phyloP scores from a whole-genome alignment of 2,888 invertebrate species.

The Noctua comes region DNA sequence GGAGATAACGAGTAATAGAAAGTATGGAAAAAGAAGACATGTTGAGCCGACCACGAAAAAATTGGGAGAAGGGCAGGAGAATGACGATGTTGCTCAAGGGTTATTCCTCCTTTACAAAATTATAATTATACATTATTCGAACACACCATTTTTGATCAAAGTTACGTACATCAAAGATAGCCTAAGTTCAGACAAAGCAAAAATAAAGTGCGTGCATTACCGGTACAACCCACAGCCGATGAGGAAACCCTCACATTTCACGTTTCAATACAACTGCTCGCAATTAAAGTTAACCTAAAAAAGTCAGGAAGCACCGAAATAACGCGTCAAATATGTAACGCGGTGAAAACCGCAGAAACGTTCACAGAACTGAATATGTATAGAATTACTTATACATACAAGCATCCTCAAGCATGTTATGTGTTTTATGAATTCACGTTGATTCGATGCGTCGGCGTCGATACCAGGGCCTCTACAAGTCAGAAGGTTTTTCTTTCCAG shows the following conservation, averaged over 20 bases:
- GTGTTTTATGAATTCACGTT: background rate
- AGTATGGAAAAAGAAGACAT: background rate
- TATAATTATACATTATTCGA: background rate
- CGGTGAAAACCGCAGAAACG: slow-evolving; percentile 50
- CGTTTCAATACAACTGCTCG: slow-evolving; percentile 49
- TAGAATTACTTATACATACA: background rate
- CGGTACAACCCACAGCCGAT: slow-evolving; percentile 4
- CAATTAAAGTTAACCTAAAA: slow-evolving; percentile 62
- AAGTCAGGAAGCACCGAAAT: slow-evolving; percentile 62
- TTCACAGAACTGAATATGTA: slow-evolving; percentile 39
- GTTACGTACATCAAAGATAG: slow-evolving; percentile 12
- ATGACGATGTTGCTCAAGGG: background rate
- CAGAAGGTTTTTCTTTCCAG: background rate
- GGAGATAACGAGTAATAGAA: background rate
- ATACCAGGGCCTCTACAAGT: background rate
- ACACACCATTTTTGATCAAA: background rate
- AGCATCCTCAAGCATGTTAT: background rate
- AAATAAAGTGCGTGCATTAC: slow-evolving; percentile 15
- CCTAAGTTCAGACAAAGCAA: background rate
- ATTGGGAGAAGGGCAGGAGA: background rate
- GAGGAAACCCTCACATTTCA: slow-evolving; percentile 50
- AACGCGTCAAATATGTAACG: slow-evolving; percentile 46
- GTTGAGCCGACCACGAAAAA: background rate
- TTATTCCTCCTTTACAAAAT: background rate
- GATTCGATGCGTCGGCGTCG: background rate